Evolutionary conservation across 1,140 invertebrate genomes (phyloP).

Genomic region (Camponotus pennsylvanicus): DNA sequence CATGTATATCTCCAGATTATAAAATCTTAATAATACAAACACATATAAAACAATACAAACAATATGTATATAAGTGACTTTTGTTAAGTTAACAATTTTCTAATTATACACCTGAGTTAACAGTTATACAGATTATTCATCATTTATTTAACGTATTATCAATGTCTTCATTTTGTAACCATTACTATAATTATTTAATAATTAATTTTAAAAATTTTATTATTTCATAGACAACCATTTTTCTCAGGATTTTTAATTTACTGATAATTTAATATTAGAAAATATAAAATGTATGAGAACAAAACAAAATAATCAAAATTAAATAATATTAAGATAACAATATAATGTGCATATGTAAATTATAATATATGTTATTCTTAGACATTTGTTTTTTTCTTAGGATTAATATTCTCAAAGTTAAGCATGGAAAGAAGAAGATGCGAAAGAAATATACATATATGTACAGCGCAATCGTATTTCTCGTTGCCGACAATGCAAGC

Average conservation of each 20-base stretch:
- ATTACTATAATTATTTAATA: not conserved
- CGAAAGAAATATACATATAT: slow-evolving; percentile 23
- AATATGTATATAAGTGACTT: slow-evolving; percentile 1
- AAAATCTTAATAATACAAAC: not conserved
- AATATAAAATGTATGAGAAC: not conserved
- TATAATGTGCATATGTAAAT: not conserved
- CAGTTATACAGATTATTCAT: not conserved
- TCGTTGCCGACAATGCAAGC: slow-evolving; percentile 14
- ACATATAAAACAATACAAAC: no score
- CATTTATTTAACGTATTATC: not conserved
- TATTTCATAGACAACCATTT: not conserved
- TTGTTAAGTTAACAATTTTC: not conserved
- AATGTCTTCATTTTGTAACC: not conserved
- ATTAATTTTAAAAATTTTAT: not conserved
- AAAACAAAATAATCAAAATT: not conserved
- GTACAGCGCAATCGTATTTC: slow-evolving; percentile 9
- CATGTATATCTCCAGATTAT: no score
- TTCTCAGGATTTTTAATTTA: not conserved
- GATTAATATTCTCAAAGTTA: not conserved
- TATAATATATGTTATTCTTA: not conserved
- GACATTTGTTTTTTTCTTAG: not conserved
- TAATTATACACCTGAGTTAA: not conserved
- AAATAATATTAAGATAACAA: not conserved
- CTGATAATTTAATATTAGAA: slow-evolving; percentile 13
- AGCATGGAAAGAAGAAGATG: not conserved